These are phyloP conservation scores for Hemiscyllium ocellatum DNA, from an alignment of 2,113 vertebrate species.

Conservation along the genomic window DNA sequence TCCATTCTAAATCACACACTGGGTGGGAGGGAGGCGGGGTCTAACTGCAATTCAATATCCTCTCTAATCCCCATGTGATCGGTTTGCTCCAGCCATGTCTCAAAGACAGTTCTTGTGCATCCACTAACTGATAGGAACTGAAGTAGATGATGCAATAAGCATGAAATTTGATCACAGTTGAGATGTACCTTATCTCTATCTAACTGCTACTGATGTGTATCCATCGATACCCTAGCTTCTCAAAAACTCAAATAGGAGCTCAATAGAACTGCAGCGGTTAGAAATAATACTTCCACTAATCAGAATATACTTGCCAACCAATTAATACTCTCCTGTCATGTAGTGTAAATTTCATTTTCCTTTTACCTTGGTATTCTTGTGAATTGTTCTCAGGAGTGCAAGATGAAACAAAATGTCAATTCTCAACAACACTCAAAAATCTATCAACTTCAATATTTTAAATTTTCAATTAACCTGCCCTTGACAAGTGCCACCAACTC, in stretches of 20 bases:
- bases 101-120: neutral
- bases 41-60: neutral
- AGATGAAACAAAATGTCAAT: too few species aligned
- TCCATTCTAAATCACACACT: neutral
- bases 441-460: too few species aligned
- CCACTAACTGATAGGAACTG: neutral
- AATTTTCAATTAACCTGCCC: too few species aligned
- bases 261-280: too few species aligned
- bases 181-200: neutral
- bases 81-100: neutral
- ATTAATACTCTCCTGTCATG: too few species aligned
- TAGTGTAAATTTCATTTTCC: too few species aligned
- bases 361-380: too few species aligned
- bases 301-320: too few species aligned
- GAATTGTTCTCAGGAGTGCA: too few species aligned
- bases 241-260: neutral
- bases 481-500: too few species aligned
- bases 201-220: neutral
- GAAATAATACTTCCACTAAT: too few species aligned
- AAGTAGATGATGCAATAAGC: neutral
- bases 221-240: neutral
- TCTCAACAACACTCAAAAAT: too few species aligned
- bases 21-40: neutral
- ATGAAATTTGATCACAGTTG: neutral
- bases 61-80: neutral